Evolutionary conservation across 92 coral and sea anemone species (phyloP).

Genomic region (Phenganax marumi): DNA sequence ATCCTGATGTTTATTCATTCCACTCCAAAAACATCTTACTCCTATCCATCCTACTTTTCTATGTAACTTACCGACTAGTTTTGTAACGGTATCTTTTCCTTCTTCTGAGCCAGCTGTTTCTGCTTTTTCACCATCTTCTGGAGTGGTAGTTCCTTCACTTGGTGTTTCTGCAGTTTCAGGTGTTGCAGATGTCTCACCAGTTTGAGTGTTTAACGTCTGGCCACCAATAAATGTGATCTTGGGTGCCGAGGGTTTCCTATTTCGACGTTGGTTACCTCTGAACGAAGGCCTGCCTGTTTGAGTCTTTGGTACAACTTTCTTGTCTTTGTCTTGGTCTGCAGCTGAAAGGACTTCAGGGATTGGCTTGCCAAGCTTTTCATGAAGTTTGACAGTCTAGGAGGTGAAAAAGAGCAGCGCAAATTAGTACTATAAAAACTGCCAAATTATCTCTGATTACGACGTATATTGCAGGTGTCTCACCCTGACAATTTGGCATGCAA

Average conservation of each 20-base stretch:
- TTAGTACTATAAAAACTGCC: background rate
- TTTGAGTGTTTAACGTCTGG: constrained; percentile 57
- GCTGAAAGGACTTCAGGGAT: constrained; percentile 90
- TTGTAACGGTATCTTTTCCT: constrained; percentile 81
- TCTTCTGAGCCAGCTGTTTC: constrained; percentile 48
- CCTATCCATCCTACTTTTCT: too few relatives aligned
- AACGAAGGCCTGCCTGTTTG: constrained; percentile 53
- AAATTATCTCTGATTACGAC: background rate
- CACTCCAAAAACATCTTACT: background rate
- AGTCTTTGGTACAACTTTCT: constrained; percentile 64
- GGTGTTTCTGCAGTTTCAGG: constrained; percentile 18
- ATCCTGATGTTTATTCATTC: background rate
- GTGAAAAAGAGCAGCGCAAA: background rate
- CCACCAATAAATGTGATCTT: constrained; percentile 96
- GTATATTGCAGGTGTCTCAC: too few relatives aligned
- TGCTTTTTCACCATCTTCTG: constrained; percentile 65
- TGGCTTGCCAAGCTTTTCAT: constrained; percentile 92
- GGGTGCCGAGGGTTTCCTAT: constrained; percentile 75
- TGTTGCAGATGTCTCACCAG: background rate
- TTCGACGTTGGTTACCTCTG: constrained; percentile 45
- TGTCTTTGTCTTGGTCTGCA: constrained; percentile 75
- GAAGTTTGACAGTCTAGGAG: constrained; percentile 81
- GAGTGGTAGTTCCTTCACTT: constrained; percentile 21
- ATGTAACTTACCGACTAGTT: constrained; percentile 83
- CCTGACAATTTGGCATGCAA: too few relatives aligned